Evolutionary conservation across 2,888 invertebrate species (phyloP).

Genomic region (Hypomecis atomaria): DNA sequence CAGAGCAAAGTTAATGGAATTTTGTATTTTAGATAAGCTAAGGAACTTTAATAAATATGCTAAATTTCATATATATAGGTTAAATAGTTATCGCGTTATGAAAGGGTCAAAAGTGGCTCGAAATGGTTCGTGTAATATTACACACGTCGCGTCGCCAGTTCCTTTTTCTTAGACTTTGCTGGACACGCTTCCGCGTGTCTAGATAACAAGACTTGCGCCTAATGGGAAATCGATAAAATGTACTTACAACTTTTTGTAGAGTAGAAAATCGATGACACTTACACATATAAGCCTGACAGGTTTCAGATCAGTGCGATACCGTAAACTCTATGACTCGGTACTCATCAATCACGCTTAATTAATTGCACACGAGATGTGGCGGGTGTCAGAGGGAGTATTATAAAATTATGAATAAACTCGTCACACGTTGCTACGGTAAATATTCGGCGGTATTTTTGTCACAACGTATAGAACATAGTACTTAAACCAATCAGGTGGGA

Average conservation of each 20-base stretch:
- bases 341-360: conserved; percentile 18
- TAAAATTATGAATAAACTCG: conserved; percentile 1
- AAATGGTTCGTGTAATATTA: too few relatives aligned
- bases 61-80: too few relatives aligned
- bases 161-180: too few relatives aligned
- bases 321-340: conserved; percentile 3
- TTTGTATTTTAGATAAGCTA: too few relatives aligned
- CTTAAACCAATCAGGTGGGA: background rate
- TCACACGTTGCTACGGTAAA: background rate
- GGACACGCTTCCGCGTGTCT: too few relatives aligned
- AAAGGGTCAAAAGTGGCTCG: too few relatives aligned
- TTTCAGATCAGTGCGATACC: conserved; percentile 12
- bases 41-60: too few relatives aligned
- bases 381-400: conserved; percentile 7
- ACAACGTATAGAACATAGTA: background rate
- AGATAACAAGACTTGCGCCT: conserved; percentile 1
- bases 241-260: background rate
- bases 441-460: background rate
- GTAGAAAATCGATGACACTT: background rate
- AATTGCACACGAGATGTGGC: conserved; percentile 15
- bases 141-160: too few relatives aligned
- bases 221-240: conserved; percentile 4
- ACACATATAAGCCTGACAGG: background rate
- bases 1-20: too few relatives aligned
- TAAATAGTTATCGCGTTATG: too few relatives aligned